A percentile compares a stretch with the other conserved stretches of the same genome.
These are phyloP conservation scores for Premnoplex brunnescens DNA, from an alignment of 2,797 vertebrate genomes.

Conservation along the genomic window DNA sequence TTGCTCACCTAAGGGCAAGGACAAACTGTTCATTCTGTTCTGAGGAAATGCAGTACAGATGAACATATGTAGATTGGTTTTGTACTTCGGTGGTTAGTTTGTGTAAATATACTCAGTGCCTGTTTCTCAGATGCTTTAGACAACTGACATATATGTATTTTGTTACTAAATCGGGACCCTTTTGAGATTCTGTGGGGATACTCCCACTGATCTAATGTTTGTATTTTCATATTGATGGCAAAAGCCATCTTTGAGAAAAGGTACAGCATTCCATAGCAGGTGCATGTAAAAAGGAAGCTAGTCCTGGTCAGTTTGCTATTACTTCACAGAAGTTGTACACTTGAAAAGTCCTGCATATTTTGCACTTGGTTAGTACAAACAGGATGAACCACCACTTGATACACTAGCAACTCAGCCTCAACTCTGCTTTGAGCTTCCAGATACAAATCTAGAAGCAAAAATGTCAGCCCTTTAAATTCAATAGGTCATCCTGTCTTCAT, in stretches of 20 bases:
- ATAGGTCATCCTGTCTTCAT: neutral
- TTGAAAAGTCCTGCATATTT: neutral
- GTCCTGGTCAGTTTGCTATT: neutral
- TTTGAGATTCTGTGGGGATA: neutral
- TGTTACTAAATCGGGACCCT: neutral
- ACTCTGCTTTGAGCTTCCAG: neutral
- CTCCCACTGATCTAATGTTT: rapidly evolving
- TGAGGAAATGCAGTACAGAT: neutral
- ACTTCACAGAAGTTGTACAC: neutral
- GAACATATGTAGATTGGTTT: neutral
- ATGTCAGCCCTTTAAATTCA: neutral
- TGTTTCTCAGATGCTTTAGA: neutral
- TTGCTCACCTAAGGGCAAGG: neutral
- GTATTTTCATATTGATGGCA: neutral
- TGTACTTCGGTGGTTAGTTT: neutral
- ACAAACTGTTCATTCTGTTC: neutral
- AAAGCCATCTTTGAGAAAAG: neutral
- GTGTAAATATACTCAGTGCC: neutral
- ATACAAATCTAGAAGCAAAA: neutral
- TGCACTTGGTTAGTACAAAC: rapidly evolving
- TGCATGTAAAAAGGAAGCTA: neutral
- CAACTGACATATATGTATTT: neutral
- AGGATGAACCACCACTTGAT: neutral
- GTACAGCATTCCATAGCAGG: neutral
- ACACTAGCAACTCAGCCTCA: neutral